A percentile compares a stretch with the other conserved stretches of the same genome.
Conservation (phyloP, 2,888 invertebrate species). For the Lasioglossum zephyrum region DNA sequence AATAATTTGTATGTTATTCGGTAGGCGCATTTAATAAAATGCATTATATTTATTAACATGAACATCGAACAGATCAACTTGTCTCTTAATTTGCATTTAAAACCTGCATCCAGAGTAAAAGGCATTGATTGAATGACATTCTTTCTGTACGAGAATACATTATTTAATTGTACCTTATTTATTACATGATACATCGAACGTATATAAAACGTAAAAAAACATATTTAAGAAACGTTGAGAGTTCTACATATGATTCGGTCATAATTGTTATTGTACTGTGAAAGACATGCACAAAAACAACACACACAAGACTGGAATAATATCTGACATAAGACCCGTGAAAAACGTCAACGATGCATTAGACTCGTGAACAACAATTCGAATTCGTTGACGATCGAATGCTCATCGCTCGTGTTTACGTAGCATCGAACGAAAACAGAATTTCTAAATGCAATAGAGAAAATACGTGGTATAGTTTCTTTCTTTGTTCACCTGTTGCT, state of each 20-base stretch:
- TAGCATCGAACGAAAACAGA: slow-evolving; percentile 1
- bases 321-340: neutral
- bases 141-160: neutral
- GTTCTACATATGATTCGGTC: neutral
- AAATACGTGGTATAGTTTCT: slow-evolving; percentile 23
- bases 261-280: slow-evolving; percentile 4
- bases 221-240: neutral
- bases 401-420: neutral
- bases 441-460: slow-evolving; percentile 11
- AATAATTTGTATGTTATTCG: neutral
- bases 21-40: neutral
- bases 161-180: neutral
- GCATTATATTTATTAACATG: neutral
- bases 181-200: neutral
- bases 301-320: slow-evolving; percentile 3
- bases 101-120: neutral
- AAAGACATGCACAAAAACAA: neutral
- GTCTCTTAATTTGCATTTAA: neutral
- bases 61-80: neutral
- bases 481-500: slow-evolving; percentile 85
- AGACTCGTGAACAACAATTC: neutral
- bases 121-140: neutral
- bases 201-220: neutral
- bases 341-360: neutral
- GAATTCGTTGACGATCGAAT: neutral